phyloP scores from a whole-genome alignment of 1,140 invertebrate species.

The Adoxophyes honmai region DNA sequence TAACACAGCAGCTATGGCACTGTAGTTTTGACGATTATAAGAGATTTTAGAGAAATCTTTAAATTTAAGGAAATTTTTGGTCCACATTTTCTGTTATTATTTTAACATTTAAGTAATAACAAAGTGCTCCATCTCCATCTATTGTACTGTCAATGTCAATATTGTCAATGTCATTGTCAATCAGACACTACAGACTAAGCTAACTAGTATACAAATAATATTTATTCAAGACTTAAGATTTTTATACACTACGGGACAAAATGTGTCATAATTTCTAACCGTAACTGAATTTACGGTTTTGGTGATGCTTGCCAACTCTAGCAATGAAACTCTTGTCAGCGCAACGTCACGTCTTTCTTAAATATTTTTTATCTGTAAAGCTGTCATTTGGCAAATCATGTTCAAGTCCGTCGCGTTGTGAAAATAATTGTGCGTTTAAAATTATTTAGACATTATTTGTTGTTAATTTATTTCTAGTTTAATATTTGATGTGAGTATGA shows the following conservation, averaged over 20 bases:
- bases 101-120: slow-evolving; percentile 9
- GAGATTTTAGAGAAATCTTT: slow-evolving; percentile 19
- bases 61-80: slow-evolving; percentile 25
- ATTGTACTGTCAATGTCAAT: neutral
- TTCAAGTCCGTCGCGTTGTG: slow-evolving; percentile 36
- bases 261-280: neutral
- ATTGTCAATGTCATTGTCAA: slow-evolving; percentile 1
- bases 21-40: slow-evolving; percentile 34
- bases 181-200: neutral
- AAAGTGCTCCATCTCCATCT: neutral
- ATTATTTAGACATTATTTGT: slow-evolving; percentile 9
- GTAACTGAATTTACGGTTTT: neutral
- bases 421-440: slow-evolving; percentile 21
- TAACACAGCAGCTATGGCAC: slow-evolving; percentile 51
- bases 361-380: slow-evolving; percentile 25
- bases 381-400: slow-evolving; percentile 50
- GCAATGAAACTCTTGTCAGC: neutral
- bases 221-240: neutral
- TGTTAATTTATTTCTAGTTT: slow-evolving; percentile 11
- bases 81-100: slow-evolving; percentile 30
- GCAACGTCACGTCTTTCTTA: slow-evolving; percentile 17
- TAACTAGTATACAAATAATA: too few relatives aligned
- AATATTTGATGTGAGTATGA: slow-evolving; percentile 7
- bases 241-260: neutral
- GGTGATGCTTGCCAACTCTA: neutral